phyloP scores from a whole-genome alignment of 2,888 invertebrate species.

The Osmoderma eremita region DNA sequence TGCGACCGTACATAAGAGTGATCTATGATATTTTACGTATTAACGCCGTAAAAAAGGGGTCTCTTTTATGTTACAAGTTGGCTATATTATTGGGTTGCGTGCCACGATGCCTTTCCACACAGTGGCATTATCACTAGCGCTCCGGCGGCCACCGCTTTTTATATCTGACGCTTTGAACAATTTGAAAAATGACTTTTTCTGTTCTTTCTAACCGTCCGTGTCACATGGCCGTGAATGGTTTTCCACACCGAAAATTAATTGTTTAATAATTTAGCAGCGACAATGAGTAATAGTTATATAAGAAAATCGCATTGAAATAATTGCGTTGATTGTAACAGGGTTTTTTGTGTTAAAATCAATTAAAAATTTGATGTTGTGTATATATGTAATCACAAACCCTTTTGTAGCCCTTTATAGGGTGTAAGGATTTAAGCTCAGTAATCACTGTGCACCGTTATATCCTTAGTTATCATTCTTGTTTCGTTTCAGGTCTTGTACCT shows the following conservation, averaged over 20 bases:
- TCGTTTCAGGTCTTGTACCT: too few species aligned
- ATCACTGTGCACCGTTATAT: too few species aligned
- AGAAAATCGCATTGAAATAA: not conserved
- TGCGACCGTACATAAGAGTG: not conserved
- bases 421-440: too few species aligned
- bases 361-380: too few species aligned
- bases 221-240: constrained; percentile 26
- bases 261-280: constrained; percentile 32
- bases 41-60: constrained; percentile 26
- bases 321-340: too few species aligned
- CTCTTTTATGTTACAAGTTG: constrained; percentile 17
- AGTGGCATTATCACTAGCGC: constrained; percentile 28
- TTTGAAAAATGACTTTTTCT: constrained; percentile 38
- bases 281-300: constrained; percentile 29
- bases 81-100: constrained; percentile 33
- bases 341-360: too few species aligned
- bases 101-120: constrained; percentile 24
- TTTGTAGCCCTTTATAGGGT: too few species aligned
- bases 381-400: too few species aligned
- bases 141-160: constrained; percentile 33
- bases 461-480: too few species aligned
- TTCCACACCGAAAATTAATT: constrained; percentile 27
- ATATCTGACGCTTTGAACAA: constrained; percentile 36
- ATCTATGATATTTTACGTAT: constrained; percentile 28
- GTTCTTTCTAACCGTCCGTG: constrained; percentile 30